phyloP scores from a whole-genome alignment of 37 sponge, comb jelly and placozoan species.

The Haliclona indistincta region DNA sequence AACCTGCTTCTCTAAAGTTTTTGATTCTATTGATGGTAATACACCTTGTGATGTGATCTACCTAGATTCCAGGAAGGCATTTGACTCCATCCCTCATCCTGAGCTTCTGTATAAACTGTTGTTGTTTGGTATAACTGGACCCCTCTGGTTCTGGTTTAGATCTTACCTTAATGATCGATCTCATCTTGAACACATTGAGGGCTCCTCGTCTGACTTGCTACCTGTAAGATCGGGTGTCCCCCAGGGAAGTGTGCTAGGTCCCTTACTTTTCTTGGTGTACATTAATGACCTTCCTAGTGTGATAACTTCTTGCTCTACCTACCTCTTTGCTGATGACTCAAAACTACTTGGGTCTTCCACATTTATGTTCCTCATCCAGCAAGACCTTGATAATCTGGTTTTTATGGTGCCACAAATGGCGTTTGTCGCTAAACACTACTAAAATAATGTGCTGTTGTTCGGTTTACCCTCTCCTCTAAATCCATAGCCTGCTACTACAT shows the following conservation, averaged over 20 bases:
- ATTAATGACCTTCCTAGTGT: constrained; percentile 26
- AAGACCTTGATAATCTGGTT: not conserved
- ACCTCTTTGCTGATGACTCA: constrained; percentile 41
- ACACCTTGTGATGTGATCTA: constrained; percentile 14
- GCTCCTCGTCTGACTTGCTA: not conserved
- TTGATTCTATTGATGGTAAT: not conserved
- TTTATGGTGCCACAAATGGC: too few species aligned
- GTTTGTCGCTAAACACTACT: too few species aligned
- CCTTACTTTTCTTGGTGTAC: constrained; percentile 31
- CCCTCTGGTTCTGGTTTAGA: constrained; percentile 23
- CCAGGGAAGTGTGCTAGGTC: constrained; percentile 31
- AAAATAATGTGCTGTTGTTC: too few species aligned
- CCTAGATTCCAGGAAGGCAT: constrained; percentile 29
- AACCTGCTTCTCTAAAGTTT: not conserved
- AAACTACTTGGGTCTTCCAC: too few species aligned
- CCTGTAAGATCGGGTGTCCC: constrained; percentile 39
- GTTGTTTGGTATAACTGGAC: constrained; percentile 14
- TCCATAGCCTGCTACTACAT: too few species aligned
- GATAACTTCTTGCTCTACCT: not conserved
- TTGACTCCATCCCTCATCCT: constrained; percentile 27
- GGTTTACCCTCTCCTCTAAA: too few species aligned
- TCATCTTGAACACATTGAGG: constrained; percentile 4
- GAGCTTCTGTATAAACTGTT: constrained; percentile 23
- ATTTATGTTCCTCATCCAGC: too few species aligned
- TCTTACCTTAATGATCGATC: constrained; percentile 3